These are phyloP conservation scores for Cataglyphis hispanica DNA, from an alignment of 1,140 invertebrate species.

Conservation along the genomic window DNA sequence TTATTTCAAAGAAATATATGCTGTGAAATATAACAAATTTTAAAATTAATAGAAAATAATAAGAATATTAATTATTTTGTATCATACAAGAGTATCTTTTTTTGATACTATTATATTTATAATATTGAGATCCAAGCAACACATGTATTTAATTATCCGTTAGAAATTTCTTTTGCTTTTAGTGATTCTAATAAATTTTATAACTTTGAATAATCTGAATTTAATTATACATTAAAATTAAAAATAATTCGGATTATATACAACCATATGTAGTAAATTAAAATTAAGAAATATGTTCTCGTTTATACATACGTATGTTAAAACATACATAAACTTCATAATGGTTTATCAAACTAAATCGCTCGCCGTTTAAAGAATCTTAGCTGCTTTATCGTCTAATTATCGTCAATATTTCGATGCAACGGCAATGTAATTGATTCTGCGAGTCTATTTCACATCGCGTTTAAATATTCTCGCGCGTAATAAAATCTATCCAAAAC, in stretches of 20 bases:
- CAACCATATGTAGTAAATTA: not conserved
- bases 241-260: not conserved
- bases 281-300: not conserved
- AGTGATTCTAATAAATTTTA: not conserved
- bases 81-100: not conserved
- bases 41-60: too few relatives aligned
- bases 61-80: slow-evolving; percentile 5
- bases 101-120: not conserved
- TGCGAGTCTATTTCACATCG: slow-evolving; percentile 14
- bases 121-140: not conserved
- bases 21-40: too few relatives aligned
- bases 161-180: not conserved
- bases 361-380: not conserved
- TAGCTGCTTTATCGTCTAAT: slow-evolving; percentile 2
- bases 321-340: not conserved
- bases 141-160: not conserved
- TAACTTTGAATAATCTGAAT: not conserved
- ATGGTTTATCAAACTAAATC: slow-evolving; percentile 5
- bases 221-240: not conserved
- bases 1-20: too few relatives aligned
- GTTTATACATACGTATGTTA: not conserved
- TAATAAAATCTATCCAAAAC: not conserved
- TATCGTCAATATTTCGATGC: not conserved
- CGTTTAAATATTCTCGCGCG: not conserved
- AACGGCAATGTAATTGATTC: slow-evolving; percentile 24